Evolutionary conservation across 2,113 vertebrate genomes (phyloP), one percentile per base, ranked within the genome.

Genomic region (Sardina pilchardus): DNA sequence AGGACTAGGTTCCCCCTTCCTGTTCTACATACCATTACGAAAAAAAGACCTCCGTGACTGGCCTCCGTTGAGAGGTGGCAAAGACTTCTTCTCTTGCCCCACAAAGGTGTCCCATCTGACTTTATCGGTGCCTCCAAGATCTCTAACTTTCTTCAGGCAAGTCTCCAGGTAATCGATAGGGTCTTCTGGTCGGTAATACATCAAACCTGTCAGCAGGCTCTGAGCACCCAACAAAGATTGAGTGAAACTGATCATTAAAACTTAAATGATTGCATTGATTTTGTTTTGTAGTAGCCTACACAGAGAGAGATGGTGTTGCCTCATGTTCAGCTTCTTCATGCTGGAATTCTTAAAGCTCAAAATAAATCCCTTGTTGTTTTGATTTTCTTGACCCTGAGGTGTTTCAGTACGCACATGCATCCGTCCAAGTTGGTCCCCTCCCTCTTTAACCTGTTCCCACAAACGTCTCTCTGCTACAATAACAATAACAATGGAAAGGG

Each of bases 31-130:
- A 99, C 98, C 98, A 83, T 98, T 99, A 92, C 98, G 96, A 93
- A 98, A 96, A 93, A 99, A 97, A 42, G 97, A 96, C 89, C 98
- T 95, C 71, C 98, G 95, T 24, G 96, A 94, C 48, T 99, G 98
- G 80, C 97, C 96, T 56, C 98, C 97, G 2, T 99, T 99, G 84
- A 99, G 96, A 0, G 98, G 97, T 12, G 98, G 97, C 14, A 99
- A 91, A 0, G 96, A 95, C 92, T 97, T 98, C 95, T 99, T 99
- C 91, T 99, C 98, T 89, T 97, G 97, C 83, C 97, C 97, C 87
- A 99, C 97, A 84, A 99, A 99, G 16, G 98, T 99, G 86, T 99
- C 98, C 98, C 98, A 99, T 82, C 97, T 96, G 86, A 99, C 97
- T 90, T 97, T 98, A 67, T 99, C 97, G 36, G 96, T 89, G 44